Base-by-base conservation (phyloP, 2,888 invertebrate genomes). In the Drosophila tanythrix region DNA sequence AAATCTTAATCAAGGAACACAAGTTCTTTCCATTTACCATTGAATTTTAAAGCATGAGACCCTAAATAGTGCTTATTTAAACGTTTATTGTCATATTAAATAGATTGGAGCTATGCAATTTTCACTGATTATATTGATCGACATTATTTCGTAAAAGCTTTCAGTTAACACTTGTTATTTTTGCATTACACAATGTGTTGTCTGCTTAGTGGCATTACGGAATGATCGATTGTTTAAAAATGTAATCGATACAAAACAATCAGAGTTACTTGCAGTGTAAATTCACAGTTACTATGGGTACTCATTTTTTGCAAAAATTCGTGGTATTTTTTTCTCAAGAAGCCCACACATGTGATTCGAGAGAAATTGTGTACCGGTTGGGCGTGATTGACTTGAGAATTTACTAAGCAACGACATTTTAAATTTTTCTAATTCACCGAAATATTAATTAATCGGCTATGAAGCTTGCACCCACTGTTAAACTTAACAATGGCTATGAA, bases 401-500 rank as follows among this genome's bases (percentile, higher is more conserved):
- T 36, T 38, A 21, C 31, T 31, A 15, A 27, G 15, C 25, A 33
- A 6, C 25, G 18, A 5, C 3, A 7, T 36, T 33, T 2, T 1
- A 18, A 3, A 33, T 8, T 6, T 2, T n/a, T 10, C 3, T 5
- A 27, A 27, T 59, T 55, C 3, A 11, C 36, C 10, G 21, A 2
- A 18, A 27, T 43, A 64, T 38, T 31, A 35, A 56, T 35, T 29
- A 31, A n/a, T 21, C 18, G 46, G 35, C 15, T 15, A 84, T 89
- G 73, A 88, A 89, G 60, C 65, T 82, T 3, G 91, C 92, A 57
- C 92, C 95, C 0, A 91, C 91, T 25, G 74, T 94, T 1, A 94
- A 93, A 74, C 92, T 96, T 46, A 95, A 94, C 88, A 94, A 95
- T 92, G 95, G 95, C 1, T 83, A 89, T 5, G 90, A 93, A 57